Evolutionary conservation across 2,888 invertebrate species (phyloP).

Genomic region (Carcina quercana): DNA sequence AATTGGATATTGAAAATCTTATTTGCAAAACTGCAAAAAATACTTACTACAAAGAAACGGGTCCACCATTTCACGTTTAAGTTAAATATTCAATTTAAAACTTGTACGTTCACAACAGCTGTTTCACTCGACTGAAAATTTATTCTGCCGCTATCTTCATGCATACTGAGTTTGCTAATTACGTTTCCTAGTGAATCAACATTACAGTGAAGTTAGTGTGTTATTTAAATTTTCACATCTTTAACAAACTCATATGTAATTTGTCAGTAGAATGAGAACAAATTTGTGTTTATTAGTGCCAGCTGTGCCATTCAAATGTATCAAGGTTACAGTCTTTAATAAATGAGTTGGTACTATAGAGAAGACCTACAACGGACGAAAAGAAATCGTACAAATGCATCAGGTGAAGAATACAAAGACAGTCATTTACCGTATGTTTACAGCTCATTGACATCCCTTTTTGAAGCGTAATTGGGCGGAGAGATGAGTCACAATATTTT

Average conservation of each 20-base stretch:
- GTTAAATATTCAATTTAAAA: constrained; percentile 22
- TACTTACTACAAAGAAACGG: constrained; percentile 54
- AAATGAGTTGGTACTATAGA: background rate
- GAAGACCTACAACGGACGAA: background rate
- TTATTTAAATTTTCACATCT: constrained; percentile 23
- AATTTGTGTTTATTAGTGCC: constrained; percentile 23
- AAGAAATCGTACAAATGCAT: constrained; percentile 36
- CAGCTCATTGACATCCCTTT: background rate
- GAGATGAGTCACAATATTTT: constrained; percentile 7
- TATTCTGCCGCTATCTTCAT: constrained; percentile 53
- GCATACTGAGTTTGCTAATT: constrained; percentile 23
- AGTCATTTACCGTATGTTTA: background rate
- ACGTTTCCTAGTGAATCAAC: constrained; percentile 28
- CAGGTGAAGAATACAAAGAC: constrained; percentile 7
- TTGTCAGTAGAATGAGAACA: constrained; percentile 22
- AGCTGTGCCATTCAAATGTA: constrained; percentile 18
- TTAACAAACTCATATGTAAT: constrained; percentile 20
- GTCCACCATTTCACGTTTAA: constrained; percentile 35
- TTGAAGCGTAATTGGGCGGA: background rate
- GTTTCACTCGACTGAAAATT: constrained; percentile 57
- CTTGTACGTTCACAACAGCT: constrained; percentile 20
- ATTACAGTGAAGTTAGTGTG: constrained; percentile 44
- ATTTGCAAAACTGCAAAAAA: no score
- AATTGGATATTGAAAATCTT: no score
- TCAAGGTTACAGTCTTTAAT: constrained; percentile 27